Conservation (phyloP, 2,888 invertebrate species). For the Lamproptera curius region DNA sequence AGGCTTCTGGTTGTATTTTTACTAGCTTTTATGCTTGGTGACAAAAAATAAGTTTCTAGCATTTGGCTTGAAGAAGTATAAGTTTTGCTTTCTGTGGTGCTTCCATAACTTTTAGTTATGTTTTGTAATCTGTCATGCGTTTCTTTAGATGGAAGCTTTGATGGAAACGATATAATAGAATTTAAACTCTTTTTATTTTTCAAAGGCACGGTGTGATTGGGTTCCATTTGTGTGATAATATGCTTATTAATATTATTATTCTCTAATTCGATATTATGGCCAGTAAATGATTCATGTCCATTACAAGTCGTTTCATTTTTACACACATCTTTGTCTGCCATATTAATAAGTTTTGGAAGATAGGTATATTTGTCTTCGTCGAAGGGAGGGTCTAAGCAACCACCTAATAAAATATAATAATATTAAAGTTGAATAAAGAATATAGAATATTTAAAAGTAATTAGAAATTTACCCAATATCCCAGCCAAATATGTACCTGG, state of each 20-base stretch:
- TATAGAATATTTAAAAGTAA: background rate
- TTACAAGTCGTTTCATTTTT: conserved; percentile 23
- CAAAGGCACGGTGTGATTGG: no score
- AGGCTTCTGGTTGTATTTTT: conserved; percentile 5
- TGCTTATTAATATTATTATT: background rate
- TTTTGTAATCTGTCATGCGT: conserved; percentile 24
- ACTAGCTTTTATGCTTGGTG: conserved; percentile 33
- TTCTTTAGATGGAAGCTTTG: conserved; percentile 31
- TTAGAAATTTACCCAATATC: background rate
- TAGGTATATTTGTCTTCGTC: conserved; percentile 58
- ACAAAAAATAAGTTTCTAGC: conserved; percentile 36
- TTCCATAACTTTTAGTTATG: conserved; percentile 23
- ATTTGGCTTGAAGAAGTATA: conserved; percentile 22
- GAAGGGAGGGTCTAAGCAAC: conserved; percentile 65
- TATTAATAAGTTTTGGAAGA: conserved; percentile 28
- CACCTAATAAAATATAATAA: conserved; percentile 40
- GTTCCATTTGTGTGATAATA: no score
- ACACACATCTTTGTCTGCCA: conserved; percentile 20
- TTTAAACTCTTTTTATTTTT: conserved; percentile 41
- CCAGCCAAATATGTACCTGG: conserved; percentile 43
- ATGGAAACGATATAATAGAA: conserved; percentile 53
- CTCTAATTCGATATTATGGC: conserved; percentile 12
- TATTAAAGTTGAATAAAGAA: background rate
- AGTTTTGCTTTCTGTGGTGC: conserved; percentile 12
- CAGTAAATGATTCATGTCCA: background rate